Base-by-base conservation (phyloP, 2,113 vertebrate species). In the Garra rufa region DNA sequence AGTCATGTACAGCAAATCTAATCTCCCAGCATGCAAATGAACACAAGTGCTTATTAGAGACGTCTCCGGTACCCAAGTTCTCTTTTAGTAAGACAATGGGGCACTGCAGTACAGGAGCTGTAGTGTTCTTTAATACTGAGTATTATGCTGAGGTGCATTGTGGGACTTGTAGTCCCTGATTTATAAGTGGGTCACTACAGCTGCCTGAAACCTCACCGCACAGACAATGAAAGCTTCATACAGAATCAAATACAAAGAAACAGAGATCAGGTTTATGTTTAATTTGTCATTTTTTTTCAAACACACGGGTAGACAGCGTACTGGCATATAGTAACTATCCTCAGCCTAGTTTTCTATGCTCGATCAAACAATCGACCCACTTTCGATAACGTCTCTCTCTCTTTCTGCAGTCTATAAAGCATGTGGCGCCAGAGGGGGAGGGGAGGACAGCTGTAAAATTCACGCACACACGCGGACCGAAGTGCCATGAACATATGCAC, bases 321-420 rank as follows among this genome's bases (percentile, higher is more conserved):
- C 28, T 57, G 44, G n/a, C 69, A 81, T 65, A 17, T 8, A 70
- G 4, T 70, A 52, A 67, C 44, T 26, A 50, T 50, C 43, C 11
- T 14, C 4, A 81, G n/a, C 46, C 59, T 50, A 57, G 26, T 48
- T 50, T 41, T 44, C 52, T 48, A 9, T 17, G 44, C 19, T 48
- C 26, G 13, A 30, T 44, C 15, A 19, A 38, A 38, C 17, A 63
- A 44, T 19, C 69, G 8, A 41, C 57, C 55, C 85, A 86, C 74
- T 85, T 84, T 82, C 24, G 38, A 19, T 63, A 52, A n/a, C 15
- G 17, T 10, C 55, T 69, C 28, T 24, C 28, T 24, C 38, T 77
- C 41, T 65, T 50, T 65, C 84, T 81, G 79, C 86, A 82, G 81
- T 73, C 63, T 79, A 70, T 88, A 65, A 87, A 85, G 46, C 76